Percentiles rank a stretch among this genome's conserved stretches.
phyloP scores from a whole-genome alignment of 2,797 vertebrate species.

The Myripristis murdjan region DNA sequence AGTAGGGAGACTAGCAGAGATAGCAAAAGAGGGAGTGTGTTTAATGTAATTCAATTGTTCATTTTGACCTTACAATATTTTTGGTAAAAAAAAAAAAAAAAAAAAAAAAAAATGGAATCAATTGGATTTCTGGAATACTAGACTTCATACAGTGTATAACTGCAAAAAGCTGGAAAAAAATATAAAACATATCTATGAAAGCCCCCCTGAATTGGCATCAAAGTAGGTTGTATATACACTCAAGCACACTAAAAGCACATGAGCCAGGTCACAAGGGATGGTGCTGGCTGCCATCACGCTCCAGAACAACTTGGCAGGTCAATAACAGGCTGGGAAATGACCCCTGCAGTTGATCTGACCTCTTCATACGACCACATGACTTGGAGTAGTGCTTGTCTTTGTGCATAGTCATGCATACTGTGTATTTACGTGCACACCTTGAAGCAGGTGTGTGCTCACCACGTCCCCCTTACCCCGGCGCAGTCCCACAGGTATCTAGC shows the following conservation, averaged over 20 bases:
- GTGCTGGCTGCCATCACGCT: background rate
- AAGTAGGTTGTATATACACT: background rate
- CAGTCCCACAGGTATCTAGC: conserved; percentile 54
- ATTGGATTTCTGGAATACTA: too few relatives aligned
- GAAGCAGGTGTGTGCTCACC: conserved; percentile 15
- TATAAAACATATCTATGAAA: too few relatives aligned
- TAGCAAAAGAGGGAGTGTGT: too few relatives aligned
- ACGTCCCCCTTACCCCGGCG: background rate
- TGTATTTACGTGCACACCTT: conserved; percentile 8
- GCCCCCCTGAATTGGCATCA: background rate
- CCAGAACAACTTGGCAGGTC: background rate
- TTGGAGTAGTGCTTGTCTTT: background rate
- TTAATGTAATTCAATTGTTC: too few relatives aligned
- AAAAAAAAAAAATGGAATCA: too few relatives aligned
- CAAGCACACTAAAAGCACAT: too few relatives aligned
- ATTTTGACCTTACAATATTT: too few relatives aligned
- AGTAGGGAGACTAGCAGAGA: too few relatives aligned
- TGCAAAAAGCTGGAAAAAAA: too few relatives aligned
- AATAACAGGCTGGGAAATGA: background rate
- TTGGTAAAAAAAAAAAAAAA: too few relatives aligned
- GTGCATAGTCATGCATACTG: background rate
- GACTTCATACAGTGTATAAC: too few relatives aligned
- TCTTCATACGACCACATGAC: background rate
- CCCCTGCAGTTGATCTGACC: background rate
- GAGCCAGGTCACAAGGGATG: too few relatives aligned